Evolutionary conservation across 2,888 invertebrate genomes (phyloP), one percentile per base, ranked within the genome.

Genomic region (Dasysyrphus tricinctus): DNA sequence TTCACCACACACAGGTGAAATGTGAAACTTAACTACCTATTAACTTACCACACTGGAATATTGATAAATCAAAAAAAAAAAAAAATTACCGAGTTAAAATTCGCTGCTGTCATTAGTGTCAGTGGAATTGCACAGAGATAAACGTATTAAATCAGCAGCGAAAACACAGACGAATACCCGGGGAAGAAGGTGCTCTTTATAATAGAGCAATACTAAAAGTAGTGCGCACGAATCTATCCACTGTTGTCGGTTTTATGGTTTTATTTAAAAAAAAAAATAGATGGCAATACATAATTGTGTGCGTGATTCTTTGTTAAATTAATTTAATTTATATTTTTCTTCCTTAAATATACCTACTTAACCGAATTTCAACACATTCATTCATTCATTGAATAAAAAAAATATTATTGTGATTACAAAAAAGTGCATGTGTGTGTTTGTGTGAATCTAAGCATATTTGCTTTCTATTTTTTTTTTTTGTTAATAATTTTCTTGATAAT

Each of bases 191-290:
- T 82, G 82, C 61, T 76, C 61, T 44, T 24, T 44, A 34, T 74
- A 86, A 74, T 78, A 75, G 70, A 82, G 78, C 79, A 82, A 54
- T 39, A 69, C 19, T n/a, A 37, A 51, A 86, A 82, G 74, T 82
- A 79, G 86, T 86, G 86, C 86, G 86, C 86, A 86, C 86, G 75
- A 75, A 82, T 86, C 47, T 44, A 78, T 82, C 72, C 37, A 14
- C 14, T 37, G 82, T 79, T 44, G 86, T 75, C 82, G 82, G 75
- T 82, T 75, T 82, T 82, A 86, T 78, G 65, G 65, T 80, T 79
- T 82, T 77, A 49, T 61, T 75, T 47, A 57, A 75, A 70, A 70
- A 63, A 72, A 16, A 32, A 44, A n/a, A n/a, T n/a, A n/a, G n/a
- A n/a, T n/a, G n/a, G n/a, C n/a, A n/a, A n/a, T n/a, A n/a, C 65